Conservation (phyloP, 2,113 vertebrate species). For the Shinisaurus crocodilurus region DNA sequence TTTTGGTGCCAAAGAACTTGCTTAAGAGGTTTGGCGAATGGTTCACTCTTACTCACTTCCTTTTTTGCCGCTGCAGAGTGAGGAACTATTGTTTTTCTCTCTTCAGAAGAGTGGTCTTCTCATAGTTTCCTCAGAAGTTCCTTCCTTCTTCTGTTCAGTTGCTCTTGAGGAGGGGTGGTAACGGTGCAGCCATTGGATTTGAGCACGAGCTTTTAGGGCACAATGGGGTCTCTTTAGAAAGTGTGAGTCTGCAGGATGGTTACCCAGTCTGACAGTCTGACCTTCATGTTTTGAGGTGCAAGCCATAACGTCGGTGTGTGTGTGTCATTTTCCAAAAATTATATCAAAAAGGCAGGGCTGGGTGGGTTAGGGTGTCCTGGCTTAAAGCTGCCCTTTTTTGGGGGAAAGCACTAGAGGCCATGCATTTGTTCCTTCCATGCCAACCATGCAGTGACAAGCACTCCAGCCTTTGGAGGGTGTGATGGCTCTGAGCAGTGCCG, state of each 20-base stretch:
- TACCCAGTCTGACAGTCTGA: background rate
- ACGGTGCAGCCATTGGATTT: background rate
- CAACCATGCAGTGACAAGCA: background rate
- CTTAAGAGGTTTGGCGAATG: background rate
- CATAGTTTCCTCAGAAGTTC: background rate
- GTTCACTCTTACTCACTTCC: background rate
- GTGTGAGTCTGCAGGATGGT: background rate
- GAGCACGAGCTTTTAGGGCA: background rate
- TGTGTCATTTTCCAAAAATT: too few relatives aligned
- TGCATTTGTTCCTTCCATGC: background rate
- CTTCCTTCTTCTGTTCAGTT: background rate
- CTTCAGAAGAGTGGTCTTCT: background rate
- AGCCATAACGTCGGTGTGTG: background rate
- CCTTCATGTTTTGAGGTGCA: background rate
- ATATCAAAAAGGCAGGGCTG: too few relatives aligned
- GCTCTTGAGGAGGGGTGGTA: too few relatives aligned
- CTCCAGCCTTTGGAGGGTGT: background rate
- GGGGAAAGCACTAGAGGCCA: too few relatives aligned
- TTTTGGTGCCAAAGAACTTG: background rate
- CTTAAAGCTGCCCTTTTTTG: too few relatives aligned
- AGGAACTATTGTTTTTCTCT: background rate
- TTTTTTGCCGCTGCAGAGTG: background rate
- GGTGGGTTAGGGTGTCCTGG: too few relatives aligned
- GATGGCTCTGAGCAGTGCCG: background rate
- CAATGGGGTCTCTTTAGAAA: background rate